Percentiles rank a stretch among this genome's conserved stretches.
These are phyloP conservation scores for Melanitta fusca DNA, from an alignment of 2,797 vertebrate species.

Conservation along the genomic window DNA sequence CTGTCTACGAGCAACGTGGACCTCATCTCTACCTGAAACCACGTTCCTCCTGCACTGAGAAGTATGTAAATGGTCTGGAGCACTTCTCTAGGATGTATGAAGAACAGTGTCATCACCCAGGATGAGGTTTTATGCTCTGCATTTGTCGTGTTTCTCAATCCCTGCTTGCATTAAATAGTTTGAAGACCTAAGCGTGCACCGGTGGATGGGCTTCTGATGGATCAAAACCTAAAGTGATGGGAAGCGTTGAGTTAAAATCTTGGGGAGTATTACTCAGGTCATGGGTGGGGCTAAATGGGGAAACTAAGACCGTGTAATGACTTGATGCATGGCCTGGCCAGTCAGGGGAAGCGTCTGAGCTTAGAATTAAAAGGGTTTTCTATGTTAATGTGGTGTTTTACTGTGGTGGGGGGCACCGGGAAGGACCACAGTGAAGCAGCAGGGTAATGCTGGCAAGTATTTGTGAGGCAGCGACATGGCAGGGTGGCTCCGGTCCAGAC, in stretches of 20 bases:
- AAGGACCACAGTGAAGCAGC: constrained; percentile 24
- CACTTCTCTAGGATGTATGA: not conserved
- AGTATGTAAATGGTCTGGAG: not conserved
- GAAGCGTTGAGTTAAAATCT: not conserved
- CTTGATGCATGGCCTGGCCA: not conserved
- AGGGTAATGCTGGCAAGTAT: not conserved
- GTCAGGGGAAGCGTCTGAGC: not conserved
- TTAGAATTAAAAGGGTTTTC: not conserved
- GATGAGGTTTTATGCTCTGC: not conserved
- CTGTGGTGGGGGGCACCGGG: not conserved
- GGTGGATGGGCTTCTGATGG: not conserved
- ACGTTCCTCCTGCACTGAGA: rapidly evolving
- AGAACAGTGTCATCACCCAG: not conserved
- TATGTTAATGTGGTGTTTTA: not conserved
- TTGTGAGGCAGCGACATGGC: not conserved
- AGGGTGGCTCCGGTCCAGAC: constrained; percentile 22
- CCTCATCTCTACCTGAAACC: not conserved
- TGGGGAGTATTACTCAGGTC: not conserved
- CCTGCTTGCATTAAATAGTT: not conserved
- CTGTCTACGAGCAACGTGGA: not conserved
- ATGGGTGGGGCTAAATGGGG: not conserved
- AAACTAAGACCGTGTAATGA: not conserved
- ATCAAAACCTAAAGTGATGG: not conserved
- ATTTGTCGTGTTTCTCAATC: not conserved
- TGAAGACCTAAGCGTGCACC: not conserved